Percentiles rank a stretch among this genome's conserved stretches.
Conservation (phyloP, 1,140 invertebrate species). For the Drosophila erecta region DNA sequence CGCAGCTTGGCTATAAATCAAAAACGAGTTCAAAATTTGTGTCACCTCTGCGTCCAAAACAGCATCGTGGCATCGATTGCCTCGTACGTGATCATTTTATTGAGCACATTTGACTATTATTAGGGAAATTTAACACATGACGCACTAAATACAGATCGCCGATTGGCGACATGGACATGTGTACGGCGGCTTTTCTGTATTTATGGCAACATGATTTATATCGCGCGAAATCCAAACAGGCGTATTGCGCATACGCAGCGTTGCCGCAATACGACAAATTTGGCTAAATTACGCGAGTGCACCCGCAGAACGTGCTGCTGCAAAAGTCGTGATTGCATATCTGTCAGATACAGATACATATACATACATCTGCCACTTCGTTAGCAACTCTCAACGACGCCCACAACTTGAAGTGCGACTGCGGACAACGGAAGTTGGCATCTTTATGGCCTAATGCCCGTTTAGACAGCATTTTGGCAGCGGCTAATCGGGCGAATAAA, state of each 20-base stretch:
- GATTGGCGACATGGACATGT: constrained; percentile 43
- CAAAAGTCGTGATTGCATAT: constrained; percentile 29
- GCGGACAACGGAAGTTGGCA: constrained; percentile 61
- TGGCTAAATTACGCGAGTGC: constrained; percentile 69
- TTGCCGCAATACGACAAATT: constrained; percentile 57
- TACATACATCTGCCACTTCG: background rate
- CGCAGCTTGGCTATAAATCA: constrained; percentile 61
- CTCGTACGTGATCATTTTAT: constrained; percentile 79
- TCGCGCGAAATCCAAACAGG: constrained; percentile 48
- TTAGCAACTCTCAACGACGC: constrained; percentile 35
- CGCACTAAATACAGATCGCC: constrained; percentile 48
- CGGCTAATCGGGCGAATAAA: constrained; percentile 65
- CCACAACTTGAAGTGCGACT: constrained; percentile 15
- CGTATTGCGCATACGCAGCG: constrained; percentile 68
- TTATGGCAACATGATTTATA: constrained; percentile 79
- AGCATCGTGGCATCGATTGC: constrained; percentile 48
- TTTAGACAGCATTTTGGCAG: constrained; percentile 56
- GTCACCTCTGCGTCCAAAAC: constrained; percentile 56
- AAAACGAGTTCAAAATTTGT: constrained; percentile 67
- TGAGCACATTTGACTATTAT: constrained; percentile 84
- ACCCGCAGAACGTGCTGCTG: constrained; percentile 44
- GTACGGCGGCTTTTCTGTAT: constrained; percentile 37
- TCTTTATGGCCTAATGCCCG: constrained; percentile 54
- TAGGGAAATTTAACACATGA: constrained; percentile 78
- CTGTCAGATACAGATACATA: background rate